Base-by-base conservation (phyloP, 2,113 vertebrate genomes). In the Orcinus orca region DNA sequence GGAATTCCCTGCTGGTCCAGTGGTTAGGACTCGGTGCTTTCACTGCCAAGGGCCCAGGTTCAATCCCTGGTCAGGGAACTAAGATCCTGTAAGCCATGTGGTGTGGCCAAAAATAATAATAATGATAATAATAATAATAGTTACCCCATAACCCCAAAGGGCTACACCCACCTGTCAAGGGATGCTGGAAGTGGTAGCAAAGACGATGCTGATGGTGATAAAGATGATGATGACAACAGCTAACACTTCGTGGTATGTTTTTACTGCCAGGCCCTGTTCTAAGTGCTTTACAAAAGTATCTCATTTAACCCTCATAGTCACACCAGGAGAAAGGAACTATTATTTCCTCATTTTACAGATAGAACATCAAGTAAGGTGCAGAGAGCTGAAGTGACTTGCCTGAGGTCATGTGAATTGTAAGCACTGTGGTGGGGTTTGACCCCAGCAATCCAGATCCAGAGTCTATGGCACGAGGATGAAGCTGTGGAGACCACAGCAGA, bases 171-270 rank as follows among this genome's bases (percentile, higher is more conserved):
- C 33, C 10, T 55, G 38, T 31, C 18, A 36, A 20, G 5, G 79
- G 36, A 10, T 55, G 7, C 11, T 10, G 23, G n/a, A 53, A 18
- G 25, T 15, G 31, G 15, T 0, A 1, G 25, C 8, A 26, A 53
- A 20, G 25, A 4, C 2, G 36, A 20, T 5, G 11, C 25, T 13
- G 3, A 29, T 23, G 76, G 36, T 7, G 70, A 26, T 26, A 25
- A 62, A 9, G 83, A 60, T 0, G 3, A 6, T 23, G 20, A 18
- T 23, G 53, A 60, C 0, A 38, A 60, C 2, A 25, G 44, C 68
- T 47, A 20, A 15, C 29, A 1, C 10, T 31, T 18, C 1, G 1
- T 1, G 5, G 73, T 9, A 4, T 10, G 1, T 71, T 29, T 58
- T 18, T 3, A 29, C 68, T 31, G 55, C 53, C 50, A 71, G 60